Base-by-base conservation (phyloP, 2,113 vertebrate genomes). In the Brienomyrus brachyistius region DNA sequence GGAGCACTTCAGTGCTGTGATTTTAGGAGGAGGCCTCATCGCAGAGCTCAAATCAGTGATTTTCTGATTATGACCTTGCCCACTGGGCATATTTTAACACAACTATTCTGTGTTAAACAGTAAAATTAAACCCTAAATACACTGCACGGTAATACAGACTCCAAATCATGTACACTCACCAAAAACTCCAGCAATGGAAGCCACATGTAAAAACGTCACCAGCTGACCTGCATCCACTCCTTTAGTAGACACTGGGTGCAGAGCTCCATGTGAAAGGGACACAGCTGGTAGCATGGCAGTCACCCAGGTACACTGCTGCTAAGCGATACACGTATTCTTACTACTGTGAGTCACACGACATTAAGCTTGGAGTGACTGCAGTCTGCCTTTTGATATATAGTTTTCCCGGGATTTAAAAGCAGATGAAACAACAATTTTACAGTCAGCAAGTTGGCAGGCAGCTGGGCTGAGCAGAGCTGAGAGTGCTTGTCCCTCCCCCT, bases 371-470 rank as follows among this genome's bases (percentile, higher is more conserved):
- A 54, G 31, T 59, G 19, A 59, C 86, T 87, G 86, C 51, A 87
- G 52, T 59, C 86, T 87, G 86, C 43, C 50, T 43, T 43, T 59
- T 87, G 10, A 47, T 86, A 56, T 40, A 87, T 27, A 56, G 17
- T 87, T 87, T 87, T 87, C 86, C 52, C 8, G 52, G 52, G 31
- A 87, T 43, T 62, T 56, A 62, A 87, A 62, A 59, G 86, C 86
- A 87, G 27, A 35, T 43, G 52, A 87, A 56, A 87, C 86, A 56
- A 87, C 40, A 13, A 87, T 56, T 59, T 87, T 54, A 56, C 86
- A 87, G 86, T 59, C 13, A 56, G 86, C 10, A 43, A 87, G 87
- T 19, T 88, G 87, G 87, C 87, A 45, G 56, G 40, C 31, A 10
- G 52, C 19, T 66, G 56, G 43, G 54, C 51, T 47, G 52, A 62